Conservation (phyloP, 2,113 vertebrate species). For the Hemicordylus capensis region DNA sequence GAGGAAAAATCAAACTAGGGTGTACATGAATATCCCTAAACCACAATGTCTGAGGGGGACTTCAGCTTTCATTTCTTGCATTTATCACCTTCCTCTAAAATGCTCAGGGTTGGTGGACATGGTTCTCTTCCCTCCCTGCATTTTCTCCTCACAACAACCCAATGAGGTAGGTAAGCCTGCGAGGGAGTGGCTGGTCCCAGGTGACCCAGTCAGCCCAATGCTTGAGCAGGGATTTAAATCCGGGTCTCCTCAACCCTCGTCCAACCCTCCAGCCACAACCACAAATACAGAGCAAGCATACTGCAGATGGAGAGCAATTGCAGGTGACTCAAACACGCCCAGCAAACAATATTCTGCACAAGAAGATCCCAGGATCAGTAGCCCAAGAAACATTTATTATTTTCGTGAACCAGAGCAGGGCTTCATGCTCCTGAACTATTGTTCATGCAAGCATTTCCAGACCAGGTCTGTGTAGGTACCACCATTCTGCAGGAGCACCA, state of each 20-base stretch:
- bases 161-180: no score
- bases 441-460: not conserved
- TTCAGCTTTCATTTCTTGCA: no score
- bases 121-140: no score
- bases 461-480: not conserved
- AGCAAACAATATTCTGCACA: not conserved
- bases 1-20: not conserved
- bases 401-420: not conserved
- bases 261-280: not conserved
- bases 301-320: not conserved
- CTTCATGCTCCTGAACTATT: no score
- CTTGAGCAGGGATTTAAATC: not conserved
- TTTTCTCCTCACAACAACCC: no score
- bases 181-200: no score
- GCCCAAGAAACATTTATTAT: not conserved
- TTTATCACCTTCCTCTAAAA: no score
- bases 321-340: not conserved
- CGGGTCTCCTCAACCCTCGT: no score
- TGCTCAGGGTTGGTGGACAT: no score
- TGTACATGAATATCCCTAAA: no score
- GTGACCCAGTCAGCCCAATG: not conserved
- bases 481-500: not conserved
- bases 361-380: not conserved
- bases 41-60: not conserved
- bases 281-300: not conserved